phyloP scores from a whole-genome alignment of 2,797 vertebrate species.

The Falco concolor region DNA sequence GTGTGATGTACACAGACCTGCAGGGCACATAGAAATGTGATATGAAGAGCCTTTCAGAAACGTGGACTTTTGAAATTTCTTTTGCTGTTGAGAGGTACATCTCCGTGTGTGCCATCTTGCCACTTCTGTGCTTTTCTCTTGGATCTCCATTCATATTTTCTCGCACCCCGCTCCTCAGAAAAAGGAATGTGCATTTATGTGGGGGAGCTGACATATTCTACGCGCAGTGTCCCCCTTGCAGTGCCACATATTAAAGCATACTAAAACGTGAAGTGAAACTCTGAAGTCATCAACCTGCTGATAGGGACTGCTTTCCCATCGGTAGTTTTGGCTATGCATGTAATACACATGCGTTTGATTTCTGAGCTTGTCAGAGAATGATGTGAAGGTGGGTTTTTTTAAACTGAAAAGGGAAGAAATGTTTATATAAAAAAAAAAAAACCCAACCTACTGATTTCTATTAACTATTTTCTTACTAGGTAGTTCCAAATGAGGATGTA shows the following conservation, averaged over 20 bases:
- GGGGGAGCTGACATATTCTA: neutral
- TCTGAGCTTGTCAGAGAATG: neutral
- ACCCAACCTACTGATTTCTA: neutral
- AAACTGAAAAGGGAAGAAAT: neutral
- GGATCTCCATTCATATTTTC: rapidly evolving
- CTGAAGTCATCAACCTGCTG: neutral
- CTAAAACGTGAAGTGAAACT: neutral
- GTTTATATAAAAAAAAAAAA: neutral
- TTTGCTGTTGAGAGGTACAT: neutral
- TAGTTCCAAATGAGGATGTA: neutral
- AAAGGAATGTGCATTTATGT: rapidly evolving
- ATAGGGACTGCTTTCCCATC: neutral
- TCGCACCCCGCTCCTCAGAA: rapidly evolving
- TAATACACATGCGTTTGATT: neutral
- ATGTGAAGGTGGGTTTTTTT: neutral
- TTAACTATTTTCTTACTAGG: neutral
- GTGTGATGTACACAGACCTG: rapidly evolving
- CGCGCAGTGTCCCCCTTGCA: rapidly evolving
- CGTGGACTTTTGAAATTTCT: neutral
- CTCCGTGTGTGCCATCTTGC: neutral
- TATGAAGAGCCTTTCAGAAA: neutral
- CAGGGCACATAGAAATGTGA: rapidly evolving
- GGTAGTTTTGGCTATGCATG: neutral
- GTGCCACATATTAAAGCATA: too few species aligned
- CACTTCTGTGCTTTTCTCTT: neutral